A percentile compares a stretch with the other conserved stretches of the same genome.
phyloP scores from a whole-genome alignment of 1,140 invertebrate genomes.

The Anoplophora glabripennis region DNA sequence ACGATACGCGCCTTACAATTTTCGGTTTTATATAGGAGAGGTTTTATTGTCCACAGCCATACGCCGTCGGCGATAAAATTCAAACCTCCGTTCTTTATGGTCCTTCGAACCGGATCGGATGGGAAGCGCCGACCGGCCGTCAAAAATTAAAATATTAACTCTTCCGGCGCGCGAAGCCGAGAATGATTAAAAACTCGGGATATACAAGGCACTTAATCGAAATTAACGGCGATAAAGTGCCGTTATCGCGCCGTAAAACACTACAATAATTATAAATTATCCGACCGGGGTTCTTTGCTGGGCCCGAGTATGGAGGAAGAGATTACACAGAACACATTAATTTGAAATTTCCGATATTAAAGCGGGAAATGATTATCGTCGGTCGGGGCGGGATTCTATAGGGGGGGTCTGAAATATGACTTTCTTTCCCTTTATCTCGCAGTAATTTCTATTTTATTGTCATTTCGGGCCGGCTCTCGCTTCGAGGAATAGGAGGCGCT shows the following conservation, averaged over 20 bases:
- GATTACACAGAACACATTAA: conserved; percentile 38
- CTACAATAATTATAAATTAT: conserved; percentile 21
- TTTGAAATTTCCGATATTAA: conserved; percentile 33
- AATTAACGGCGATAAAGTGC: conserved; percentile 25
- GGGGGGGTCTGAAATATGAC: no score
- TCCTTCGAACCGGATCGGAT: no score
- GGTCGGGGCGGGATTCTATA: no score
- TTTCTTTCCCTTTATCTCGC: no score
- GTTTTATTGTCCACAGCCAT: no score
- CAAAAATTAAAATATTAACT: conserved; percentile 14
- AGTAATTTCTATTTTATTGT: no score
- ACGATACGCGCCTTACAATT: no score
- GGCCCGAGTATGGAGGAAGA: conserved; percentile 24
- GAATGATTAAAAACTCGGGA: conserved; percentile 21
- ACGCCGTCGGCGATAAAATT: no score
- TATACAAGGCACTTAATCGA: conserved; percentile 17
- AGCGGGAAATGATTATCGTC: conserved; percentile 8
- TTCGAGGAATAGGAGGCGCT: no score
- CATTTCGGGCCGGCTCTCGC: no score
- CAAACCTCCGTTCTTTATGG: no score
- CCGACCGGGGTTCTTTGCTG: conserved; percentile 23
- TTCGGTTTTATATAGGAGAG: no score
- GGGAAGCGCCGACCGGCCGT: background rate
- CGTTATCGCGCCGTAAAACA: conserved; percentile 18
- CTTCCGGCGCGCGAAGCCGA: conserved; percentile 4